Base-by-base conservation (phyloP, 2,888 invertebrate species). In the Alloscopus bannaensis region DNA sequence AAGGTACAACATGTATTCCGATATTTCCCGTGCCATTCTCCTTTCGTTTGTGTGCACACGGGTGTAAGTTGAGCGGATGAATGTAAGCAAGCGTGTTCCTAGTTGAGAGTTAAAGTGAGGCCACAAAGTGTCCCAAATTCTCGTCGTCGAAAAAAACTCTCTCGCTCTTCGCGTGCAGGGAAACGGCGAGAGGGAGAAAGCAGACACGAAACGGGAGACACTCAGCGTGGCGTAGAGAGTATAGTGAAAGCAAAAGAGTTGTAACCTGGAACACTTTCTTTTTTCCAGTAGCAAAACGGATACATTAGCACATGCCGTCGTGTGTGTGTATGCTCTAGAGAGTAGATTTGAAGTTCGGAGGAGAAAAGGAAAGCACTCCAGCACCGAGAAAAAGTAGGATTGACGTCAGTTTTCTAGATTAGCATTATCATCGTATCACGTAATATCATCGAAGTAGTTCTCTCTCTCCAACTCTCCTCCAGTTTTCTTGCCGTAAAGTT, bases 401-500 rank as follows among this genome's bases (percentile, higher is more conserved):
- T 76, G 76, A 76, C 76, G 76, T 76, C 76, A 76, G 60, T 60
- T 76, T 60, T 76, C 69, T 69, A 76, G 76, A 76, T 76, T 76
- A 76, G 76, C 76, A 76, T 76, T 76, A 76, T 76, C 76, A 76
- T 76, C 69, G 55, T 47, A 65, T 65, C 65, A 65, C 65, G 65
- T 47, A 65, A 65, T 65, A 65, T 65, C 65, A 42, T 40, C 42
- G 31, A 18, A 59, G 31, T 8, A n/a, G 11, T 36, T 57, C 28
- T 22, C 55, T 57, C 28, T 57, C 57, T 26, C 24, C 28, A 6
- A 16, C 57, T 26, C 24, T 57, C 57, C 2, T 16, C 28, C 57
- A 11, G 3, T 20, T 42, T n/a, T 50, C 50, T 11, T 50, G 11
- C 50, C 50, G 18, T 18, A 42, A 18, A 42, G 42, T 42, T 42